Percentiles rank a stretch among this genome's conserved stretches.
Evolutionary conservation across 2,888 invertebrate genomes (phyloP).

Genomic region (Doris montereyensis): DNA sequence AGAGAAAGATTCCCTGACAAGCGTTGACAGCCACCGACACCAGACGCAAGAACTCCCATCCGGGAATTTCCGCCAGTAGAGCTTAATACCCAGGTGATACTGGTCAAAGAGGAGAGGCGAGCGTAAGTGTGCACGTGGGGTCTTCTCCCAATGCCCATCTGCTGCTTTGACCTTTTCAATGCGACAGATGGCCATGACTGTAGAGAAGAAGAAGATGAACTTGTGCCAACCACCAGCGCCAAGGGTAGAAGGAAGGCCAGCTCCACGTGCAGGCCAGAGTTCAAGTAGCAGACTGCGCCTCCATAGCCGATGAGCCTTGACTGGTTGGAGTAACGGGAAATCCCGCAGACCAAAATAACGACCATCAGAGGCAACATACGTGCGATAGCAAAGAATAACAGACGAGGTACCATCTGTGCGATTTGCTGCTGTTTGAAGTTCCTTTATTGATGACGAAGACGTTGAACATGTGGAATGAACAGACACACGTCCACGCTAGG

Average conservation of each 20-base stretch:
- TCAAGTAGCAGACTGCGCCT: conserved; percentile 45
- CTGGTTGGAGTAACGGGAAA: no score
- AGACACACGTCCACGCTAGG: conserved; percentile 48
- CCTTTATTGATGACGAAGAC: conserved; percentile 43
- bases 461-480: conserved; percentile 49
- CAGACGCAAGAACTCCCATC: conserved; percentile 48
- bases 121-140: conserved; percentile 50
- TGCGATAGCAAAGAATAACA: no score
- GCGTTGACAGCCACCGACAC: conserved; percentile 52
- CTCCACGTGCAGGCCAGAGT: conserved; percentile 30
- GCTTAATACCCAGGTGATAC: conserved; percentile 57
- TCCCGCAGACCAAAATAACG: no score
- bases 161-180: conserved; percentile 26
- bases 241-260: conserved; percentile 52
- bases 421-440: no score
- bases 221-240: conserved; percentile 50
- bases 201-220: conserved; percentile 47
- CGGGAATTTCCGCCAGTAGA: conserved; percentile 51
- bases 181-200: conserved; percentile 46
- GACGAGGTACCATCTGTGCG: no score
- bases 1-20: conserved; percentile 55
- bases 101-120: conserved; percentile 54
- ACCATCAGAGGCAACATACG: no score
- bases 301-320: conserved; percentile 50
- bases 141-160: conserved; percentile 43